phyloP scores from a whole-genome alignment of 53 echinoderm and acorn worm species.

The Patiria pectinifera region DNA sequence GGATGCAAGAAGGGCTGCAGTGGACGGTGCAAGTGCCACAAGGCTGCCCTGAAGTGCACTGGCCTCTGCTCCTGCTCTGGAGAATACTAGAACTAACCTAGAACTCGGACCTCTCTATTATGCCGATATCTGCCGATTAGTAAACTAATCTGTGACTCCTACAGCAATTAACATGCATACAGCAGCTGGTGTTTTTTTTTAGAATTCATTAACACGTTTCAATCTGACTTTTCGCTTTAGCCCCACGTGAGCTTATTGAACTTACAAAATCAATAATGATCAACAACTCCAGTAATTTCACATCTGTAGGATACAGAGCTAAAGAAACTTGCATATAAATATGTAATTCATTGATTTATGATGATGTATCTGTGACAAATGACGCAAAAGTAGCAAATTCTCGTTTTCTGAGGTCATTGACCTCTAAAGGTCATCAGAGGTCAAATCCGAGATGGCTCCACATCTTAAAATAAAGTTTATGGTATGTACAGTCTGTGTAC shows the following conservation, averaged over 20 bases:
- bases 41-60: slow-evolving; percentile 22
- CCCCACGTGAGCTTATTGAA: neutral
- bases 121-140: neutral
- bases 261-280: neutral
- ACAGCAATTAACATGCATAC: neutral
- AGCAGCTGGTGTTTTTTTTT: neutral
- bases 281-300: neutral
- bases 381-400: neutral
- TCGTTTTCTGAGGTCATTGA: neutral
- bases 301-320: neutral
- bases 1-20: slow-evolving; percentile 68
- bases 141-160: neutral
- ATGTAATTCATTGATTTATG: slow-evolving; percentile 3
- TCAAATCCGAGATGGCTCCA: no score
- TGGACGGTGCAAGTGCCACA: slow-evolving; percentile 68
- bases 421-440: neutral
- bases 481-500: no score
- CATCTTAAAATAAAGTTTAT: no score
- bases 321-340: slow-evolving; percentile 1
- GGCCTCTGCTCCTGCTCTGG: slow-evolving; percentile 23
- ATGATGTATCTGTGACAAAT: slow-evolving; percentile 1
- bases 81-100: neutral
- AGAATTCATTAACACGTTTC: no score
- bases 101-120: neutral
- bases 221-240: no score